Conservation (phyloP, 1,140 invertebrate species). For the Camponotus floridanus region DNA sequence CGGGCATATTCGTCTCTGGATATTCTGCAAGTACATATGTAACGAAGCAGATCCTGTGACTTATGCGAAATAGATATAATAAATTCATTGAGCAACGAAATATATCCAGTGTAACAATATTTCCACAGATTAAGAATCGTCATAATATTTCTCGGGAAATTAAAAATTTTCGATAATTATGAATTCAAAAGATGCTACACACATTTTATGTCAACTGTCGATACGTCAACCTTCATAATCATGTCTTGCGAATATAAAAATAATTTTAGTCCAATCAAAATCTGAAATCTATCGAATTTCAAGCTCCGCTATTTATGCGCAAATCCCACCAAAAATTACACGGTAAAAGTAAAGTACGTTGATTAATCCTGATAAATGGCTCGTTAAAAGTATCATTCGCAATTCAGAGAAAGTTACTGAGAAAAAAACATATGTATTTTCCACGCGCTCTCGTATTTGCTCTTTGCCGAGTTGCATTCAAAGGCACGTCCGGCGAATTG, state of each 20-base stretch:
- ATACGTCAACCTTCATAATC: not conserved
- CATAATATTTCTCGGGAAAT: not conserved
- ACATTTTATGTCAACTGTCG: not conserved
- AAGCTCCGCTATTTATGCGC: not conserved
- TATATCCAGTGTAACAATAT: not conserved
- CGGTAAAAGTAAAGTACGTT: constrained; percentile 3
- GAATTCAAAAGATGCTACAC: not conserved
- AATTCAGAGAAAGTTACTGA: constrained; percentile 10
- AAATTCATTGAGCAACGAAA: constrained; percentile 37
- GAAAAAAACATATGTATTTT: not conserved
- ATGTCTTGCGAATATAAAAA: not conserved
- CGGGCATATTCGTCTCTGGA: constrained; percentile 19
- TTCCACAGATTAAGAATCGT: not conserved
- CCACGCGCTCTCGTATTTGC: constrained; percentile 31
- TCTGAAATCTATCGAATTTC: constrained; percentile 3
- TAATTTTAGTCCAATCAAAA: not conserved
- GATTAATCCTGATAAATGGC: constrained; percentile 1
- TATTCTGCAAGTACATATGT: constrained; percentile 5
- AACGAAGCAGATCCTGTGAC: constrained; percentile 24
- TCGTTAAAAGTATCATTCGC: not conserved
- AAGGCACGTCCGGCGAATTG: constrained; percentile 32
- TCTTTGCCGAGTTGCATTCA: constrained; percentile 12
- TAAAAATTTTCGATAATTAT: not conserved
- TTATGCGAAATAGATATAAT: constrained; percentile 37
- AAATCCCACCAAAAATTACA: not conserved